Percentiles rank a stretch among this genome's conserved stretches.
Conservation (phyloP, 2,888 invertebrate genomes). For the Physocephala rufipes region DNA sequence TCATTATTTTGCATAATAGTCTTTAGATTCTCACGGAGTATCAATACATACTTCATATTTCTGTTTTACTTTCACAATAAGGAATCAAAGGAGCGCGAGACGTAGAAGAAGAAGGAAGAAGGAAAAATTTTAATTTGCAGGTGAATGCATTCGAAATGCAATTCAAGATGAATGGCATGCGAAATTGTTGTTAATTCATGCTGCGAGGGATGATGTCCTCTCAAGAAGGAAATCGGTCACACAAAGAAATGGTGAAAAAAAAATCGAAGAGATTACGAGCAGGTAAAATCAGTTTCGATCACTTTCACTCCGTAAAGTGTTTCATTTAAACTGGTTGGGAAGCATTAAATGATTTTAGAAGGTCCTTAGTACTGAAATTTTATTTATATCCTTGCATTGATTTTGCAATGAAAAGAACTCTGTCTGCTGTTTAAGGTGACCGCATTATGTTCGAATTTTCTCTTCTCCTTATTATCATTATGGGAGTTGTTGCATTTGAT, state of each 20-base stretch:
- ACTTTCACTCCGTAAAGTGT: no score
- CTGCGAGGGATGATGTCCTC: neutral
- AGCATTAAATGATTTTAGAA: no score
- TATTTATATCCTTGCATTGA: no score
- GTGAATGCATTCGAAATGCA: constrained; percentile 13
- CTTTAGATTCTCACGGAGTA: neutral
- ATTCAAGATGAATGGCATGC: constrained; percentile 26
- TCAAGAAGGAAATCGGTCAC: neutral
- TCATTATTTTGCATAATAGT: constrained; percentile 36
- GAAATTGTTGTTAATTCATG: constrained; percentile 23
- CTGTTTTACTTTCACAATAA: constrained; percentile 15
- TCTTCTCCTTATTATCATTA: neutral
- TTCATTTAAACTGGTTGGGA: no score
- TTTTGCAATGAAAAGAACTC: no score
- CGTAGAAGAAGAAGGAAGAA: neutral
- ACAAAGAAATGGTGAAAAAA: no score
- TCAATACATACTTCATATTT: constrained; percentile 25
- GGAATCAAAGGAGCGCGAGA: constrained; percentile 38
- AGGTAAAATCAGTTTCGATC: no score
- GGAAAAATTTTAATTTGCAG: neutral
- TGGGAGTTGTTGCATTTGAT: neutral
- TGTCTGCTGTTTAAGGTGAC: no score
- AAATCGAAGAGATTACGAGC: no score
- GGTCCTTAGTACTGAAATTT: no score
- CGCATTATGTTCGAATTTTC: neutral